Evolutionary conservation across 2,888 invertebrate genomes (phyloP), one percentile per base, ranked within the genome.

Genomic region (Leucophenga montana): DNA sequence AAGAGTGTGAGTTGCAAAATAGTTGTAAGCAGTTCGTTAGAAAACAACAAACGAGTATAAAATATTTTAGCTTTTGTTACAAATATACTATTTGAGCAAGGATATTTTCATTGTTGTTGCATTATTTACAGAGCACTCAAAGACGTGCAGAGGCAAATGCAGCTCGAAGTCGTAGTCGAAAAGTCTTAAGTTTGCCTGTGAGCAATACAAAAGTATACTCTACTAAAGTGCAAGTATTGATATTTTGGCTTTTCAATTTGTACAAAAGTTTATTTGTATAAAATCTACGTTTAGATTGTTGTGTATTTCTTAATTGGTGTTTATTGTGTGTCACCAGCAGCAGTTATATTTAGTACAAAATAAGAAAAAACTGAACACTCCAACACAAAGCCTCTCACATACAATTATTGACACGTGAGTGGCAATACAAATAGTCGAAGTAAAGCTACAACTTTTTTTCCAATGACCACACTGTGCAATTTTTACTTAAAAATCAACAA

Each of bases 251-350:
- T 64, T 64, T 64, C 62, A 64, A 64, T 64, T 64, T 64, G 48
- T 64, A 61, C 33, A 61, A 61, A 27, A 39, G 18, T 61, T 53
- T 11, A 3, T 53, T n/a, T n/a, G 50, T 33, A 33, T 33, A 5
- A 5, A 33, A 5, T 33, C 8, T 33, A 33, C 4, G 8, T 39
- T 39, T 39, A n/a, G n/a, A n/a, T 39, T 39, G 3, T 39, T 39
- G 8, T 18, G 13, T 18, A 84, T 81, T 80, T 81, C 81, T 81
- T 81, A 81, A 81, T 81, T 81, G 81, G 84, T 81, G 81, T 81
- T 81, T 81, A 81, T 81, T 84, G 81, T 84, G 72, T 84, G 84
- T 81, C 83, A 76, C 50, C 6, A 8, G 50, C 50, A 18, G 50
- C 50, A 50, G 6, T 50, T 50, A n/a, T n/a, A n/a, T n/a, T n/a